Evolutionary conservation across 64 coral and sea anemone species (phyloP).

Genomic region (Platygyra sinensis): DNA sequence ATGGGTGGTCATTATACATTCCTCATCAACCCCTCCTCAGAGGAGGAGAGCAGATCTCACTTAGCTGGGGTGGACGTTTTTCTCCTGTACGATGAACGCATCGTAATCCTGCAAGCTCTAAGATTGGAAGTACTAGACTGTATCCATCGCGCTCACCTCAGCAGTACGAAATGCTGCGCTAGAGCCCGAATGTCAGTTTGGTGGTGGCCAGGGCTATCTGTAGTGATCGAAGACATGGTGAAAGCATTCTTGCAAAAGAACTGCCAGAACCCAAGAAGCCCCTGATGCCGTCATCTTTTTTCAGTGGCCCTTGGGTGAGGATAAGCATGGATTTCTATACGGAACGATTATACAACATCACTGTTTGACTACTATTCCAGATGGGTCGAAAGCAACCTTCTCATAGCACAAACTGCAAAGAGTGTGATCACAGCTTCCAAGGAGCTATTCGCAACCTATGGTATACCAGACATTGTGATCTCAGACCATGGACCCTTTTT

Average conservation of each 20-base stretch:
- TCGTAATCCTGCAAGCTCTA: conserved; percentile 49
- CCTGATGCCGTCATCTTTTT: neutral
- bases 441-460: neutral
- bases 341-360: neutral
- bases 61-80: conserved; percentile 47
- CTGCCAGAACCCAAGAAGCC: neutral
- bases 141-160: conserved; percentile 50
- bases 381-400: neutral
- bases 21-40: conserved; percentile 22
- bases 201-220: conserved; percentile 28
- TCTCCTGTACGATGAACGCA: conserved; percentile 52
- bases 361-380: neutral
- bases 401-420: neutral
- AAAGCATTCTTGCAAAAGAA: neutral
- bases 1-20: conserved; percentile 49
- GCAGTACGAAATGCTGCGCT: conserved; percentile 42
- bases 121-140: conserved; percentile 22
- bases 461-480: neutral
- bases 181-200: conserved; percentile 41
- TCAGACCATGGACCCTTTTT: neutral
- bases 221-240: neutral
- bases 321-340: neutral
- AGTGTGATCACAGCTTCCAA: neutral
- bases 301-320: neutral
- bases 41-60: neutral